These are phyloP conservation scores for Phacellophora camtschatica DNA, from an alignment of 30 jellyfish, hydroid and myxozoan species.

Conservation along the genomic window DNA sequence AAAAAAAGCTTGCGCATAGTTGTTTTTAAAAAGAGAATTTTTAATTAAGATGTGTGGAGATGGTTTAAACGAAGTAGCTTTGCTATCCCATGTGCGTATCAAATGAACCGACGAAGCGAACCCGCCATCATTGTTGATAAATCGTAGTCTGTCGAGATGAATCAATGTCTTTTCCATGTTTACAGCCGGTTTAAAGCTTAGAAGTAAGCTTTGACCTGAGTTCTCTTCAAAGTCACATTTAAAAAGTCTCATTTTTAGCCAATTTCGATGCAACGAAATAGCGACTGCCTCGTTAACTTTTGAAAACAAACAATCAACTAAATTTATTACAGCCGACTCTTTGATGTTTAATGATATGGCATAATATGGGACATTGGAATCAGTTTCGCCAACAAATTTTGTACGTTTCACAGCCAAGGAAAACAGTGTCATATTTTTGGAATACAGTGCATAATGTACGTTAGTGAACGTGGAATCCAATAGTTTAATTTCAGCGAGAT, in stretches of 20 bases:
- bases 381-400: conserved; percentile 30
- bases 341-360: conserved; percentile 50
- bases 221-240: conserved; percentile 42
- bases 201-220: conserved; percentile 74
- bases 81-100: background rate
- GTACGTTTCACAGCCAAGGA: conserved; percentile 20
- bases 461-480: background rate
- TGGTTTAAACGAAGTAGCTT: background rate
- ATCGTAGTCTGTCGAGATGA: background rate
- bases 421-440: conserved; percentile 21
- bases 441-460: conserved; percentile 48
- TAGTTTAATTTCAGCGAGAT: conserved; percentile 8
- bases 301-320: conserved; percentile 30
- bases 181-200: conserved; percentile 46
- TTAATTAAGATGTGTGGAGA: conserved; percentile 1
- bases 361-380: conserved; percentile 40
- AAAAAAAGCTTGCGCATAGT: conserved; percentile 80
- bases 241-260: conserved; percentile 1
- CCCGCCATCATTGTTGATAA: conserved; percentile 69
- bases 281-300: conserved; percentile 77
- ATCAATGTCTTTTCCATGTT: conserved; percentile 6
- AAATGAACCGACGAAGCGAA: conserved; percentile 86
- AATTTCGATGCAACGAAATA: conserved; percentile 25
- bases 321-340: conserved; percentile 13
- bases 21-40: conserved; percentile 41